Evolutionary conservation across 2,797 vertebrate genomes (phyloP).

Genomic region (Anguilla obscura): DNA sequence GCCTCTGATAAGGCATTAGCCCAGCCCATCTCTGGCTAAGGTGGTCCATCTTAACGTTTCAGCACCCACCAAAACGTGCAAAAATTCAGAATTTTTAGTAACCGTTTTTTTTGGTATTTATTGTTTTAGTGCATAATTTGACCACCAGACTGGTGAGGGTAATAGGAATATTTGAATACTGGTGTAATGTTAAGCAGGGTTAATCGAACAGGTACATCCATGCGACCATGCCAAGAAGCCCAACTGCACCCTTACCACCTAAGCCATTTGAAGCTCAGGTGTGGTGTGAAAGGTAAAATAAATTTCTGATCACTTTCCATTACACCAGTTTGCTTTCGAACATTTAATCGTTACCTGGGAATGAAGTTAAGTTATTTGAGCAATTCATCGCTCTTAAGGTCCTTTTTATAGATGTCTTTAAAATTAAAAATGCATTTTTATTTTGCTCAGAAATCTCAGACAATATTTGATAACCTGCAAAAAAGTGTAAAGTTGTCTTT

Average conservation of each 20-base stretch:
- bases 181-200: neutral
- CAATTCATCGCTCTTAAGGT: neutral
- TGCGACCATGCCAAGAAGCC: neutral
- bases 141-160: neutral
- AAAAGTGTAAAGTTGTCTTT: neutral
- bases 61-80: neutral
- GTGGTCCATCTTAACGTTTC: neutral
- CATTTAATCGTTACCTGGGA: conserved; percentile 68
- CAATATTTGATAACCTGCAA: conserved; percentile 21
- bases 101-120: neutral
- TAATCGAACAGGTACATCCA: neutral
- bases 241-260: neutral
- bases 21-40: neutral
- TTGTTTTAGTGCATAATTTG: neutral
- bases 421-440: neutral
- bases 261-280: neutral
- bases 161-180: neutral
- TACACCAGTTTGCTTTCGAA: conserved; percentile 40
- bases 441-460: neutral
- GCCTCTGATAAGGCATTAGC: neutral
- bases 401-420: neutral
- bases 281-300: neutral
- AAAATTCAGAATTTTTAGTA: neutral
- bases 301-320: neutral
- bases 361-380: conserved; percentile 51